Base-by-base conservation (phyloP, 1,140 invertebrate species). In the Drosophila busckii region DNA sequence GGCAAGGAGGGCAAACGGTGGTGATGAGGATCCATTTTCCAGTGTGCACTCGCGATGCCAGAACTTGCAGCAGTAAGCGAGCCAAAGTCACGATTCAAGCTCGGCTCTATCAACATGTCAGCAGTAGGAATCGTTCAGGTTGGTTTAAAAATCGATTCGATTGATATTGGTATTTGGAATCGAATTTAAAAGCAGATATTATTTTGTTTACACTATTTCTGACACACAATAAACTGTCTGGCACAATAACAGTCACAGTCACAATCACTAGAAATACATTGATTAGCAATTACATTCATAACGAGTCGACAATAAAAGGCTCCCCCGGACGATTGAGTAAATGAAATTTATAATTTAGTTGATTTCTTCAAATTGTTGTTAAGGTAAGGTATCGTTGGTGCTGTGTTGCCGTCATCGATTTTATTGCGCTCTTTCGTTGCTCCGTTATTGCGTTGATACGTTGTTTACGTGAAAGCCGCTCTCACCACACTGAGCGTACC, bases 71-170 rank as follows among this genome's bases (percentile, higher is more conserved):
- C 67, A 70, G 84, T 68, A 49, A 86, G 71, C 67, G 78, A 70
- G 69, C 84, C 84, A 86, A 86, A 85, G 52, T 86, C 84, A 70
- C 84, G 84, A 70, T 86, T 86, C 55, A 86, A 82, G 55, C 78
- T 70, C 84, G 84, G 70, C 82, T 86, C 84, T 62, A 86, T 86
- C 84, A 86, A 86, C 84, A 86, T 86, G 80, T 70, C 83, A 45
- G 50, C 22, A 26, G 31, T 29, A 4, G 31, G 32, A 17, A 8
- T 12, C 8, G 23, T 26, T 9, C 12, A 19, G 23, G 19, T 26
- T 28, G 9, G 25, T n/a, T n/a, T 54, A 52, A 32, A 38, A 68
- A 65, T 58, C 70, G 44, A 34, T 59, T 52, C 53, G 32, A 52
- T 52, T 50, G 42, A 22, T 45, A 13, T 12, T 50, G 29, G 28